Base-by-base conservation (phyloP, 1,140 invertebrate species). In the Nasonia vitripennis region DNA sequence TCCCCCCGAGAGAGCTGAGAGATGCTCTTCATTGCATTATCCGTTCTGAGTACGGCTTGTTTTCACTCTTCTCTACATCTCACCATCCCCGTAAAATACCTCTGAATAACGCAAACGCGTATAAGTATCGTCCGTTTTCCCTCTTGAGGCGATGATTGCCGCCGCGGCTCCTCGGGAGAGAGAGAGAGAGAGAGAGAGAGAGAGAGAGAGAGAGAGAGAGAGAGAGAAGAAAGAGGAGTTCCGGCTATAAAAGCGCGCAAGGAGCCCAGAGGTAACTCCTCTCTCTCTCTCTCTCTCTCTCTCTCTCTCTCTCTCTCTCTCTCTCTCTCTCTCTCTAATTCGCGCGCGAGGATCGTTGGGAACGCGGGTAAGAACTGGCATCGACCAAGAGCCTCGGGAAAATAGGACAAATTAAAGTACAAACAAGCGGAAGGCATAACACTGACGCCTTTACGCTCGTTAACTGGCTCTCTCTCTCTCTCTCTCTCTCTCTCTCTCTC, bases 381-480 rank as follows among this genome's bases (percentile, higher is more conserved):
- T 74, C 45, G 81, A 55, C 14, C 81, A 37, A 2, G 51, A 48
- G 55, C 23, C 55, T 4, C 12, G 31, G 55, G 34, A 83, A 83
- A 83, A 83, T 78, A 67, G 79, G 86, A 45, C 78, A 83, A 86
- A 78, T 77, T 84, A 85, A 83, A 83, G 71, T 78, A 51, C 14
- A 68, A 37, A 74, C 78, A 83, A 80, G 55, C 45, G 79, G 74
- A 78, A 78, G 82, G 71, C 51, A 81, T 71, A 78, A 75, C 51
- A 82, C 85, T 82, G 79, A 73, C 75, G 80, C 51, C 74, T 79
- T 89, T 86, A 87, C 86, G 89, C 88, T 90, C 86, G 86, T 89
- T 89, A 89, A 87, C 75, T 74, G 82, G 79, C 68, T 80, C 37
- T 62, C 55, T 62, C 17, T 1, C 5, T 80, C 37, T 62, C 55